Conservation (phyloP, 2,888 invertebrate genomes). For the Pseudococcus jackbeardsleyi region DNA sequence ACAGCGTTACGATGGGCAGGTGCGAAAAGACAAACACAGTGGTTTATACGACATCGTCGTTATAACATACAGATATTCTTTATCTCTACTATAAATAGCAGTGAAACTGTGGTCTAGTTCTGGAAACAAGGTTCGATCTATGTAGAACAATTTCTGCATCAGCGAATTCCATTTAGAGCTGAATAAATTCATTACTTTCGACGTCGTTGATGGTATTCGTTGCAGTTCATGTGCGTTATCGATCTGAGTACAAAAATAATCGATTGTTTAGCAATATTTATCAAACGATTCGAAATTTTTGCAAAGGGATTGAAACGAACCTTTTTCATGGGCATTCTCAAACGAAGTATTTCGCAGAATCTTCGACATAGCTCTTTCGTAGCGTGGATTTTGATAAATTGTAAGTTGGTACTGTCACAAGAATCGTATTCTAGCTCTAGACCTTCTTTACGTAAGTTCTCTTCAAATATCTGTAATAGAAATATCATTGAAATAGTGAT, state of each 20-base stretch:
- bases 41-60: constrained; percentile 21
- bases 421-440: constrained; percentile 54
- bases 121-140: constrained; percentile 64
- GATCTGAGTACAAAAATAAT: constrained; percentile 30
- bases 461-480: constrained; percentile 56
- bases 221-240: constrained; percentile 52
- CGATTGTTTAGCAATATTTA: not conserved
- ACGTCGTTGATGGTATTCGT: not conserved
- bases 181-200: constrained; percentile 42
- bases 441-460: constrained; percentile 62
- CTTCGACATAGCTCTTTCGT: constrained; percentile 85
- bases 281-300: not conserved
- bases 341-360: constrained; percentile 91
- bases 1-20: constrained; percentile 15
- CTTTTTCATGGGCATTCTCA: constrained; percentile 91
- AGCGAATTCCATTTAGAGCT: constrained; percentile 54
- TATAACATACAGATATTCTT: constrained; percentile 87
- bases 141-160: constrained; percentile 51
- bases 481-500: not conserved
- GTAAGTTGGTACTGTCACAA: constrained; percentile 57
- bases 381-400: constrained; percentile 87
- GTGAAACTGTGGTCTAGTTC: constrained; percentile 66
- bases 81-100: constrained; percentile 90
- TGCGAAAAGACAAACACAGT: constrained; percentile 44
- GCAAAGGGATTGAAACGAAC: not conserved